A percentile compares a stretch with the other conserved stretches of the same genome.
Evolutionary conservation across 2,888 invertebrate species (phyloP).

Genomic region (Lasioglossum morio): DNA sequence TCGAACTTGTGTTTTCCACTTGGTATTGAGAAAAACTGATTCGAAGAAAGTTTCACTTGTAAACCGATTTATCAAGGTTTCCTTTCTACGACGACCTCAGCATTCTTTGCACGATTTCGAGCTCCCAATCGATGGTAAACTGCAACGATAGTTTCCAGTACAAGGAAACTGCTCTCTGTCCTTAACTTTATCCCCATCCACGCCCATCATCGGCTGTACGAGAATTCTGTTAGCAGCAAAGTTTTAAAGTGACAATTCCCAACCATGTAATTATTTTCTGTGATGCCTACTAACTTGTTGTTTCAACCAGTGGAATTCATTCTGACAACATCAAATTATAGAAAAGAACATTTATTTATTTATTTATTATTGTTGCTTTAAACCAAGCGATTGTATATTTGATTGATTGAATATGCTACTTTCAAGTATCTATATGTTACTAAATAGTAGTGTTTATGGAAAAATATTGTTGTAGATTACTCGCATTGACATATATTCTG

Average conservation of each 20-base stretch:
- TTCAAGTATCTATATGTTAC: no score
- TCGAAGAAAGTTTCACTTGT: conserved; percentile 54
- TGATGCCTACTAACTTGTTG: conserved; percentile 59
- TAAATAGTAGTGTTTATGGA: no score
- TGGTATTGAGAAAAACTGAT: conserved; percentile 17
- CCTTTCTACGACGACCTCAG: conserved; percentile 42
- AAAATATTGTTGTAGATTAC: no score
- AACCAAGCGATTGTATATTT: no score
- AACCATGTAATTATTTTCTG: conserved; percentile 74
- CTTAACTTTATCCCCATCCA: conserved; percentile 45
- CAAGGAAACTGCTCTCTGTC: conserved; percentile 47
- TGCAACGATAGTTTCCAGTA: conserved; percentile 56
- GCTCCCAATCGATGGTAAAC: conserved; percentile 56
- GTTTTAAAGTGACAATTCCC: conserved; percentile 77
- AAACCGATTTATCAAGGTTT: conserved; percentile 60
- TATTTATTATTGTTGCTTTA: no score
- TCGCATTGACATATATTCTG: no score
- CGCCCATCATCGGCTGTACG: conserved; percentile 66
- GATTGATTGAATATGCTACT: no score
- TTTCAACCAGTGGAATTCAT: conserved; percentile 16
- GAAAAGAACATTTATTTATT: neutral
- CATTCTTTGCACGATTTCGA: conserved; percentile 68
- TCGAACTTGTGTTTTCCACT: conserved; percentile 30
- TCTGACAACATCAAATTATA: conserved; percentile 39
- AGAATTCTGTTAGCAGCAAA: conserved; percentile 75